A percentile compares a stretch with the other conserved stretches of the same genome.
Conservation (phyloP, 37 sponge, comb jelly and placozoan genomes). For the Cliona cf. orientalis region DNA sequence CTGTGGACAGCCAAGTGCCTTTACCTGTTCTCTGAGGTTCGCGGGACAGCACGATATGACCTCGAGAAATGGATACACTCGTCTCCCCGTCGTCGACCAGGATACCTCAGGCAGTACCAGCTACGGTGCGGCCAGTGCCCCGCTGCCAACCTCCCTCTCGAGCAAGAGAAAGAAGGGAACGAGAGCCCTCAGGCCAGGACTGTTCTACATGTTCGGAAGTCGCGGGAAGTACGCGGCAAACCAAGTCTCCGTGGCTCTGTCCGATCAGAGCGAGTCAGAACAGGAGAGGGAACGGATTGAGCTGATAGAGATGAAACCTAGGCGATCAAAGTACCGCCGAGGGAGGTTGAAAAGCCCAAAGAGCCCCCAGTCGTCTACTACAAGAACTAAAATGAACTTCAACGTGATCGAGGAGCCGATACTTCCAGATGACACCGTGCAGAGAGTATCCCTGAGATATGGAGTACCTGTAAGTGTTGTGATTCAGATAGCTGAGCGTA, state of each 20-base stretch:
- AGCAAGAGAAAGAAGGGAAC: not conserved
- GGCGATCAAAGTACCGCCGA: conserved; percentile 12
- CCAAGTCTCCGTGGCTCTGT: conserved; percentile 16
- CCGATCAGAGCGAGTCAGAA: conserved; percentile 45
- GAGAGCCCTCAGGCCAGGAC: conserved; percentile 41
- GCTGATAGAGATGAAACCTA: conserved; percentile 39
- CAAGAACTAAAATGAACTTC: conserved; percentile 5
- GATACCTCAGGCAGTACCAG: not conserved
- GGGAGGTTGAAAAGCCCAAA: conserved; percentile 23
- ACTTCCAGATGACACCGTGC: conserved; percentile 68
- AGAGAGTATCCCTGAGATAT: conserved; percentile 78
- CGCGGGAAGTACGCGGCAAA: conserved; percentile 34
- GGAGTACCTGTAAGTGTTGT: conserved; percentile 54
- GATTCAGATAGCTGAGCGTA: not conserved
- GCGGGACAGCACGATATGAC: too few species aligned
- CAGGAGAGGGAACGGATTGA: conserved; percentile 39
- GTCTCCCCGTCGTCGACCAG: conserved; percentile 26
- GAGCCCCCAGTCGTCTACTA: conserved; percentile 6
- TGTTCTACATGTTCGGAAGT: conserved; percentile 60
- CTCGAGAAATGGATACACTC: conserved; percentile 39
- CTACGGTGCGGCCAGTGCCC: not conserved
- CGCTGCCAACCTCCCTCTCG: too few species aligned
- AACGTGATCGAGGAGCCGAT: conserved; percentile 63
- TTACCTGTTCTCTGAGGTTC: too few species aligned
- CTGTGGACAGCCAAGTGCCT: too few species aligned